Percentiles rank a stretch among this genome's conserved stretches.
phyloP scores from a whole-genome alignment of 1,140 invertebrate species.

The Lethrus apterus region DNA sequence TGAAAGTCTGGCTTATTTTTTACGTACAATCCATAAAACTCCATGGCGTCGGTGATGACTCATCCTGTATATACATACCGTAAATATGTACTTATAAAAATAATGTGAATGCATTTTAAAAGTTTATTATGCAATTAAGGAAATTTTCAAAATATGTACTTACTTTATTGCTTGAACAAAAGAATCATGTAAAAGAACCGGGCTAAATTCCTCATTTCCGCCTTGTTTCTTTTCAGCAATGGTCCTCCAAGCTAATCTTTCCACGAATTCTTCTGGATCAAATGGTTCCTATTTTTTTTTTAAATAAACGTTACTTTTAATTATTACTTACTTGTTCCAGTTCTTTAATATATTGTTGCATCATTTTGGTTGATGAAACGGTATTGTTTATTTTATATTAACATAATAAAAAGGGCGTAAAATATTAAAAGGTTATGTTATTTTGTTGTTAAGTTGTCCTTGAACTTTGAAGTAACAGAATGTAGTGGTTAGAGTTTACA shows the following conservation, averaged over 20 bases:
- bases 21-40: too few species aligned
- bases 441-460: too few species aligned
- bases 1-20: too few species aligned
- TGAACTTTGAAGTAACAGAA: too few species aligned
- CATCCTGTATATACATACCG: too few species aligned
- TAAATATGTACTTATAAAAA: too few species aligned
- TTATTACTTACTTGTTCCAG: constrained; percentile 58
- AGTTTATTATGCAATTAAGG: neutral
- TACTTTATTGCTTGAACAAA: constrained; percentile 87
- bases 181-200: constrained; percentile 76
- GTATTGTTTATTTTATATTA: too few species aligned
- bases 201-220: constrained; percentile 63
- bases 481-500: too few species aligned
- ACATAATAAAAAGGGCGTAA: too few species aligned
- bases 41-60: too few species aligned
- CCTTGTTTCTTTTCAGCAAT: constrained; percentile 67
- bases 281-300: constrained; percentile 73
- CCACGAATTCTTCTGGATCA: constrained; percentile 95
- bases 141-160: neutral
- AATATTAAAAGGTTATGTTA: too few species aligned
- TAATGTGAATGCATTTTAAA: too few species aligned
- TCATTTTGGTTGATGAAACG: constrained; percentile 64
- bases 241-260: constrained; percentile 89
- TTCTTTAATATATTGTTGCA: constrained; percentile 78
- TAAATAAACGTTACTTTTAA: constrained; percentile 6